phyloP scores from a whole-genome alignment of 92 coral and sea anemone genomes.

The Umimayanthus chanpuru region DNA sequence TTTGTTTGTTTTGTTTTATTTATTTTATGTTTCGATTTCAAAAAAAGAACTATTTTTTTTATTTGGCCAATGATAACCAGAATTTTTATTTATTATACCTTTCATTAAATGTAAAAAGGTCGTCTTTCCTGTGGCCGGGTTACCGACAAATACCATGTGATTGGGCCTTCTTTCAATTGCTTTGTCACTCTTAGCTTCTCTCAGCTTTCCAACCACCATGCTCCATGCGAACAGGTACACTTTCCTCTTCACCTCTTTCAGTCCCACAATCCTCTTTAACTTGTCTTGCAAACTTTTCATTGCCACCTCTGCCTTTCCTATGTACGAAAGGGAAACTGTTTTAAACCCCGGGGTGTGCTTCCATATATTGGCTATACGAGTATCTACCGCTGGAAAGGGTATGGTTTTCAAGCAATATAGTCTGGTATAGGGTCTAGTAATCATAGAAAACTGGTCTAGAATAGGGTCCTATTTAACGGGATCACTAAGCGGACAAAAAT shows the following conservation, averaged over 20 bases:
- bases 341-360: too few relatives aligned
- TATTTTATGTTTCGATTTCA: neutral
- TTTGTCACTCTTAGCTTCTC: neutral
- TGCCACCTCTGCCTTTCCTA: slow-evolving; percentile 15
- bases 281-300: neutral
- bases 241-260: neutral
- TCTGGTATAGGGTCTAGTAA: too few relatives aligned
- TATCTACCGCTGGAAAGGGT: too few relatives aligned
- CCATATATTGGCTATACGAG: too few relatives aligned
- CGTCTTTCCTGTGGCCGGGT: slow-evolving; percentile 23
- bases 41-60: neutral
- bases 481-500: too few relatives aligned
- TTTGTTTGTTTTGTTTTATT: neutral
- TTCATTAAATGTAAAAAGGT: slow-evolving; percentile 8
- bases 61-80: too few relatives aligned
- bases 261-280: neutral
- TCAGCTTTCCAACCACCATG: neutral
- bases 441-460: too few relatives aligned
- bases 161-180: neutral
- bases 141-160: slow-evolving; percentile 11
- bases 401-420: too few relatives aligned
- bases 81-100: neutral
- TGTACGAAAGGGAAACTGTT: neutral
- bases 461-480: too few relatives aligned
- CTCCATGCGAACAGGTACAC: neutral